These are phyloP conservation scores for Thalassaphorura encarpata DNA, from an alignment of 1,140 invertebrate species.

Conservation along the genomic window DNA sequence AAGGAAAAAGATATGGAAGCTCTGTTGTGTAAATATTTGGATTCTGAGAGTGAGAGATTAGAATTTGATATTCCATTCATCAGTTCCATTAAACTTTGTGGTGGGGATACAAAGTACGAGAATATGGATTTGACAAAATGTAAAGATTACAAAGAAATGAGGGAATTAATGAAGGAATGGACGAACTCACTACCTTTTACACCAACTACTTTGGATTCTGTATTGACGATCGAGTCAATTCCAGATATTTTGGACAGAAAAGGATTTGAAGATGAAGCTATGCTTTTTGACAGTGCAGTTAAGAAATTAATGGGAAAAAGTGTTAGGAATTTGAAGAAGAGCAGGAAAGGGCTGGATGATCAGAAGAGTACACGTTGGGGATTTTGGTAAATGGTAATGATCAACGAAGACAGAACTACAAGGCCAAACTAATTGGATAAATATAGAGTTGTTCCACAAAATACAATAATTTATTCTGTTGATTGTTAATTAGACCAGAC, in stretches of 20 bases:
- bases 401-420: too few relatives aligned
- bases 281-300: background rate
- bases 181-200: background rate
- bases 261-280: background rate
- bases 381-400: too few relatives aligned
- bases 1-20: constrained; percentile 1
- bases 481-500: too few relatives aligned
- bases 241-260: background rate
- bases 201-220: background rate
- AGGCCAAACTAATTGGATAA: too few relatives aligned
- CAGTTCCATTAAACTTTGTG: constrained; percentile 1
- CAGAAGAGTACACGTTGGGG: too few relatives aligned
- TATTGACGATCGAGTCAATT: background rate
- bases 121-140: constrained; percentile 1
- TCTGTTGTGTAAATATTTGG: background rate
- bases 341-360: background rate
- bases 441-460: too few relatives aligned
- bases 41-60: background rate
- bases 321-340: background rate
- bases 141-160: background rate
- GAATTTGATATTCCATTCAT: background rate
- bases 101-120: background rate
- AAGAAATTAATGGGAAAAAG: background rate
- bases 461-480: too few relatives aligned
- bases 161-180: background rate